These are phyloP conservation scores for Halcyon badia DNA, from an alignment of 2,797 vertebrate species.

Conservation along the genomic window DNA sequence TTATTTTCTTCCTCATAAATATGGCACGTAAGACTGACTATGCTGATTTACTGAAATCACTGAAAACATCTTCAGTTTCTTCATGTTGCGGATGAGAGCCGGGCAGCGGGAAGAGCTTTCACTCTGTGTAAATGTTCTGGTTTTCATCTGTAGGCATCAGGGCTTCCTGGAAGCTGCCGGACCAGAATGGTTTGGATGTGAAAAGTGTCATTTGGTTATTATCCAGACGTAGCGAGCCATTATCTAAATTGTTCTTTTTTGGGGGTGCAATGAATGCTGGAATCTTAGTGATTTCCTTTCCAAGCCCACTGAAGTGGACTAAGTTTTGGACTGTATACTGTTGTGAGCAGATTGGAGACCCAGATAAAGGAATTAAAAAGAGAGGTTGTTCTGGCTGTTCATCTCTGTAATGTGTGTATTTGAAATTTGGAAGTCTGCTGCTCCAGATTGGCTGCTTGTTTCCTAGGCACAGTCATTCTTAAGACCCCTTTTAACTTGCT, in stretches of 20 bases:
- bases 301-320: conserved; percentile 23
- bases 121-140: neutral
- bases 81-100: neutral
- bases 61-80: neutral
- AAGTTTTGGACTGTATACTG: conserved; percentile 33
- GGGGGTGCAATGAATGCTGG: neutral
- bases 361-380: conserved; percentile 45
- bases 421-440: conserved; percentile 40
- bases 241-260: conserved; percentile 43
- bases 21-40: neutral
- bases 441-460: conserved; percentile 46
- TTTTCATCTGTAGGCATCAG: conserved; percentile 5
- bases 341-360: conserved; percentile 48
- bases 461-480: conserved; percentile 29
- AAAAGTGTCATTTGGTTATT: conserved; percentile 44
- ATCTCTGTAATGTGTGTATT: conserved; percentile 25
- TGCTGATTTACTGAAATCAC: neutral
- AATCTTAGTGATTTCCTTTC: conserved; percentile 39
- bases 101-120: neutral
- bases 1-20: conserved; percentile 16
- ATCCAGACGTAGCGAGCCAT: neutral
- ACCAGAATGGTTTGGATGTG: conserved; percentile 8
- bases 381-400: conserved; percentile 31
- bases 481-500: conserved; percentile 48
- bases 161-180: conserved; percentile 8